Percentiles rank a stretch among this genome's conserved stretches.
Conservation (phyloP, 2,113 vertebrate genomes). For the Eira barbara region DNA sequence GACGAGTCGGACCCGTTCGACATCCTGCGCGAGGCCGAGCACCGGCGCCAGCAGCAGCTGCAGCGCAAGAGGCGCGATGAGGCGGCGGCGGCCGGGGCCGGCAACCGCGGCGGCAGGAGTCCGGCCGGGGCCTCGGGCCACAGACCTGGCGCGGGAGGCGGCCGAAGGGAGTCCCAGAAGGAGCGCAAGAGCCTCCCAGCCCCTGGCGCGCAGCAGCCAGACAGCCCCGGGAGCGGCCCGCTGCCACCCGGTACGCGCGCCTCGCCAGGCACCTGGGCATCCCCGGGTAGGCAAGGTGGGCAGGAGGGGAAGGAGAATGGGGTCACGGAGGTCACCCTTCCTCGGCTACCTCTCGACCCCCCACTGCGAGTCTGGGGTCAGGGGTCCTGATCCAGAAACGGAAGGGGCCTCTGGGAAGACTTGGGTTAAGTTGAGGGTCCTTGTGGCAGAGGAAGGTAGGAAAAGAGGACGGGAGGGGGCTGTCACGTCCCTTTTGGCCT, state of each 20-base stretch:
- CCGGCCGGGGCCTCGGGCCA: conserved; percentile 28
- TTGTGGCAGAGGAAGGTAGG: neutral
- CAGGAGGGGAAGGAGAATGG: neutral
- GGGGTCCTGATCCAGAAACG: neutral
- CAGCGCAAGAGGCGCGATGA: conserved; percentile 76
- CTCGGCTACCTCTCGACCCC: neutral
- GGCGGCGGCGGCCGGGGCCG: conserved; percentile 33
- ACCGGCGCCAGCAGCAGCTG: conserved; percentile 81
- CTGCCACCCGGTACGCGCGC: conserved; percentile 56
- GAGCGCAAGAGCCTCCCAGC: conserved; percentile 76
- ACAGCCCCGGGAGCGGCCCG: neutral
- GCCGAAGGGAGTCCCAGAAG: conserved; percentile 87
- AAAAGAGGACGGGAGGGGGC: neutral
- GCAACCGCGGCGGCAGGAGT: neutral
- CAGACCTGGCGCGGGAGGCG: conserved; percentile 65
- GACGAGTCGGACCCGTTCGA: conserved; percentile 93
- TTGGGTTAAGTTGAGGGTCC: neutral
- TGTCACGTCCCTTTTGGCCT: neutral
- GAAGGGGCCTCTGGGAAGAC: neutral
- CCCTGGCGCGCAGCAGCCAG: conserved; percentile 21
- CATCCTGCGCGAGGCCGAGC: conserved; percentile 83
- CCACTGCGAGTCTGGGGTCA: neutral
- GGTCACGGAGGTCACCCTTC: neutral
- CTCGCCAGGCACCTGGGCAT: neutral
- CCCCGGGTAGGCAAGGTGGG: neutral